Base-by-base conservation (phyloP, 2,113 vertebrate species). In the Tangachromis dhanisi region DNA sequence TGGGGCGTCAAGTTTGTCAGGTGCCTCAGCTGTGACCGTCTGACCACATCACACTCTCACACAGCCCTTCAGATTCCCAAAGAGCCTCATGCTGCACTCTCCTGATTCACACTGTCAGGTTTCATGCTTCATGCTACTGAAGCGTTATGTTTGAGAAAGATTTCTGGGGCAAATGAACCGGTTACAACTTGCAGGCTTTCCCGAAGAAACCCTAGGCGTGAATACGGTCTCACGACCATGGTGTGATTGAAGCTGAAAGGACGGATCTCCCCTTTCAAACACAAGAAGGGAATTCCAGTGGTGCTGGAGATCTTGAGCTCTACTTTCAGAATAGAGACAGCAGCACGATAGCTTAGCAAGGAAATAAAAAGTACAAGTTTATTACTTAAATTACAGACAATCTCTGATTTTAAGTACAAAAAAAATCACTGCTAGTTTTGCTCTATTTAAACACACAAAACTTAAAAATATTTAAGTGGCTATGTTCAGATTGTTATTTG, bases 1-100 rank as follows among this genome's bases (percentile, higher is more conserved):
- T 21, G 92, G 91, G 85, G 94, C 93, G 93, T 96, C 94, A 86
- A 95, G 95, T 95, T 90, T 92, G 94, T 96, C 91, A 97, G 96
- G 97, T 97, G 96, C 95, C 26, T 93, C 80, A 68, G 53, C 90
- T 89, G 88, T 90, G 86, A 89, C 85, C 61, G 66, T 91, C 93
- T 95, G 92, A 94, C 94, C 93, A 94, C 89, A 87, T 93, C 92
- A 89, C 88, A 90, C 80, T 54, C 78, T 80, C 82, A 79, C 79
- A 76, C 79, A 78, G 87, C 83, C 57, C 89, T 88, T 88, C 81
- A 87, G 54, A 33, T 86, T 40, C 57, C 49, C 59, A 86, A 88
- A 89, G 86, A 89, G 59, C 76, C 73, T 68, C 81, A 54, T 40
- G 86, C 89, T 86, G 89, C 80, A 86, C 90, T 92, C 86, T 83